Conservation (phyloP, 2,888 invertebrate genomes). For the Trichogramma dendrolimi region DNA sequence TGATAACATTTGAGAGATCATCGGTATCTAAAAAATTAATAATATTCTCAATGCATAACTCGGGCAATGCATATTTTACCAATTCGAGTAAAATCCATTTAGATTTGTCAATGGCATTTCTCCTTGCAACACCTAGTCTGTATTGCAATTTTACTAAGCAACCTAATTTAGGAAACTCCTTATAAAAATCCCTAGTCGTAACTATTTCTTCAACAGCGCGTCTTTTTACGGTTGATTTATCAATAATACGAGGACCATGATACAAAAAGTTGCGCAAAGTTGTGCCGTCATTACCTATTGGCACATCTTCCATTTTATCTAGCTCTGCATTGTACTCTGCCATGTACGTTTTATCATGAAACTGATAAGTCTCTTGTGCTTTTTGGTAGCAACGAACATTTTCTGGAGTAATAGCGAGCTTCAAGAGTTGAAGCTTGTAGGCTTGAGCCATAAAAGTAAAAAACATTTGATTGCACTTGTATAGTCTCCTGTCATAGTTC, state of each 20-base stretch:
- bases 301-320: conserved; percentile 24
- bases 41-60: conserved; percentile 18
- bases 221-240: conserved; percentile 15
- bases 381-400: conserved; percentile 16
- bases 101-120: conserved; percentile 16
- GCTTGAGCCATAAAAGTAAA: conserved; percentile 19
- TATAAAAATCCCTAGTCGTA: conserved; percentile 20
- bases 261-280: conserved; percentile 11
- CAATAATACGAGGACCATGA: conserved; percentile 11
- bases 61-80: conserved; percentile 6
- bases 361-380: conserved; percentile 8
- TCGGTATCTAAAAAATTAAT: conserved; percentile 14
- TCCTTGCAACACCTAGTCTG: conserved; percentile 15
- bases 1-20: conserved; percentile 1
- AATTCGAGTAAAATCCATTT: conserved; percentile 5
- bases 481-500: conserved; percentile 10
- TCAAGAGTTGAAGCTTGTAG: conserved; percentile 18
- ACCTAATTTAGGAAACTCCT: conserved; percentile 21
- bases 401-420: conserved; percentile 14
- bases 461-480: conserved; percentile 20
- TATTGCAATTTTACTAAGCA: conserved; percentile 20
- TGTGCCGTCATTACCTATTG: neutral
- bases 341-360: conserved; percentile 18
- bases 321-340: conserved; percentile 11
- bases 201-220: conserved; percentile 18